These are phyloP conservation scores for Arctopsyche grandis DNA, from an alignment of 1,140 invertebrate genomes.

Conservation along the genomic window DNA sequence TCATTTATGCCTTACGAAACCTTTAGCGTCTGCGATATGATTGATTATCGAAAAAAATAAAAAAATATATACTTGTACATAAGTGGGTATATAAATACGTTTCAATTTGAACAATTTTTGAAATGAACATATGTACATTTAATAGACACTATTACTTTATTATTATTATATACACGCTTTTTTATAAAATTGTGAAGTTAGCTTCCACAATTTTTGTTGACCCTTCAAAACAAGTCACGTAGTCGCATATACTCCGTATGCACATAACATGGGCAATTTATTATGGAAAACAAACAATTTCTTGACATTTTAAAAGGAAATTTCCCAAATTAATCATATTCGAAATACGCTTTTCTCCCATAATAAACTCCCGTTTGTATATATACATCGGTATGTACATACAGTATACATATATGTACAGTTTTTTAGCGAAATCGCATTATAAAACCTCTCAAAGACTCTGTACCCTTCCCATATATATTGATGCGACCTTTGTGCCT, in stretches of 20 bases:
- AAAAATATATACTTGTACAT: too few relatives aligned
- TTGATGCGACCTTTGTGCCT: slow-evolving; percentile 35
- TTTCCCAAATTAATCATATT: neutral
- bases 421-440: slow-evolving; percentile 12
- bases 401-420: too few relatives aligned
- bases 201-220: too few relatives aligned
- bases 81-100: too few relatives aligned
- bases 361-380: neutral
- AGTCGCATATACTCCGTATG: neutral
- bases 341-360: neutral
- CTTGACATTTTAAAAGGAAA: neutral
- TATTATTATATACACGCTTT: too few relatives aligned
- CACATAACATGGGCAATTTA: slow-evolving; percentile 12
- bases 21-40: slow-evolving; percentile 7
- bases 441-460: slow-evolving; percentile 17
- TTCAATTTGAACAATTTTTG: too few relatives aligned
- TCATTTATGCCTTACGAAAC: neutral
- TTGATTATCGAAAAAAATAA: neutral
- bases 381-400: neutral
- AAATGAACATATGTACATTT: too few relatives aligned
- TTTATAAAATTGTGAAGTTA: too few relatives aligned
- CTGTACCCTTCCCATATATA: neutral
- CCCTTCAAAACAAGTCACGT: neutral
- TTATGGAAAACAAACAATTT: slow-evolving; percentile 18
- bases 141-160: too few relatives aligned